Evolutionary conservation across 92 coral and sea anemone species (phyloP).

Genomic region (Pocillopora meandrina): DNA sequence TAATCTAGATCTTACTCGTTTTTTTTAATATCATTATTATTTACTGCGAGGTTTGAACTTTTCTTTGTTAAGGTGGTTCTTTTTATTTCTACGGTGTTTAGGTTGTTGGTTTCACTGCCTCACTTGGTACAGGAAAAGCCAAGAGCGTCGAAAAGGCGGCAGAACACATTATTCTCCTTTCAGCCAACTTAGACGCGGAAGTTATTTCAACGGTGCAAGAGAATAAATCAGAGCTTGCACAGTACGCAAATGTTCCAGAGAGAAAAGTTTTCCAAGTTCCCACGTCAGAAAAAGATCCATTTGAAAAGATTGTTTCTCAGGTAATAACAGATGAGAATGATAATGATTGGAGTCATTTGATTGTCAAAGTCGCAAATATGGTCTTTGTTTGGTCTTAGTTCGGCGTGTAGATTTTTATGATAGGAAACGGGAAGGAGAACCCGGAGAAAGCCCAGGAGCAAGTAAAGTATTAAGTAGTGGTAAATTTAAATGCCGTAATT

Average conservation of each 20-base stretch:
- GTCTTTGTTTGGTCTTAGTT: no score
- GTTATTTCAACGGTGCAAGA: constrained; percentile 71
- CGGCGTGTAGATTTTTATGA: no score
- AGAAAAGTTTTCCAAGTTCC: constrained; percentile 49
- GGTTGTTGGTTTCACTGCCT: constrained; percentile 93
- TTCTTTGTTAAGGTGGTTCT: neutral
- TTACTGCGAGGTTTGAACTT: neutral
- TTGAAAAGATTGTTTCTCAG: constrained; percentile 60
- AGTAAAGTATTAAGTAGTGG: no score
- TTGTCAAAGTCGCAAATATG: no score
- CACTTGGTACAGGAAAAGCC: constrained; percentile 96
- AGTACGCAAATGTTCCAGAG: constrained; percentile 57
- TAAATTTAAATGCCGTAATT: no score
- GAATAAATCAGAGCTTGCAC: constrained; percentile 53
- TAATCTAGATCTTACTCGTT: no score
- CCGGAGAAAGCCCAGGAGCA: no score
- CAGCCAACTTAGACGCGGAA: constrained; percentile 81
- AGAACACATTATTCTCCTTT: constrained; percentile 73
- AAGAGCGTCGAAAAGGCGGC: constrained; percentile 61
- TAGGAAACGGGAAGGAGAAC: no score
- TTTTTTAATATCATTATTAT: neutral
- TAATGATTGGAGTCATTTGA: neutral
- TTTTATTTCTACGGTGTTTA: constrained; percentile 14
- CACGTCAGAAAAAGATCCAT: constrained; percentile 47
- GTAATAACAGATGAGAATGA: neutral